phyloP scores from a whole-genome alignment of 2,797 vertebrate species.

The Acanthiza pusilla region DNA sequence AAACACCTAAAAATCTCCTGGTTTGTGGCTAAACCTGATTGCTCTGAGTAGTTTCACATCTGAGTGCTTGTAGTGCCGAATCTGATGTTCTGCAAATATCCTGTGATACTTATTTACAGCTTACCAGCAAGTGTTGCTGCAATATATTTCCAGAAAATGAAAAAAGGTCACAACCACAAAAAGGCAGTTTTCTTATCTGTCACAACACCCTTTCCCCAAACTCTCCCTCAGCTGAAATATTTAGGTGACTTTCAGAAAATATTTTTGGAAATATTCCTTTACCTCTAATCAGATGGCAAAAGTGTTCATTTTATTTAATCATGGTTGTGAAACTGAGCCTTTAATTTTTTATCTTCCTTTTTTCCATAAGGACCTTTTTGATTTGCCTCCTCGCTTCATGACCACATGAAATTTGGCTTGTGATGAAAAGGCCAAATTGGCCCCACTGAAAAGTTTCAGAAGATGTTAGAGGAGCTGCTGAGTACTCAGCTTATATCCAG shows the following conservation, averaged over 20 bases:
- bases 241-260: not conserved
- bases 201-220: not conserved
- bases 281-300: slow-evolving; percentile 25
- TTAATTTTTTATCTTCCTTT: not conserved
- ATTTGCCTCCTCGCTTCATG: slow-evolving; percentile 13
- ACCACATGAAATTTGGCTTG: slow-evolving; percentile 27
- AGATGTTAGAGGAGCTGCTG: not conserved
- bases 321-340: not conserved
- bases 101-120: not conserved
- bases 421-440: slow-evolving; percentile 6
- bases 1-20: not conserved
- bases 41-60: not conserved
- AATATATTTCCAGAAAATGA: not conserved
- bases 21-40: not conserved
- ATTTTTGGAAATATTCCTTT: slow-evolving; percentile 18
- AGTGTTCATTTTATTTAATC: slow-evolving; percentile 35
- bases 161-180: not conserved
- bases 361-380: not conserved
- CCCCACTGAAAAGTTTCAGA: not conserved
- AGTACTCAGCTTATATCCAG: not conserved
- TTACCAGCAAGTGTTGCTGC: not conserved
- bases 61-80: not conserved
- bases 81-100: not conserved
- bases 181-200: not conserved
- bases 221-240: not conserved